Evolutionary conservation across 2,113 vertebrate genomes (phyloP).

Genomic region (Phoxinus phoxinus): DNA sequence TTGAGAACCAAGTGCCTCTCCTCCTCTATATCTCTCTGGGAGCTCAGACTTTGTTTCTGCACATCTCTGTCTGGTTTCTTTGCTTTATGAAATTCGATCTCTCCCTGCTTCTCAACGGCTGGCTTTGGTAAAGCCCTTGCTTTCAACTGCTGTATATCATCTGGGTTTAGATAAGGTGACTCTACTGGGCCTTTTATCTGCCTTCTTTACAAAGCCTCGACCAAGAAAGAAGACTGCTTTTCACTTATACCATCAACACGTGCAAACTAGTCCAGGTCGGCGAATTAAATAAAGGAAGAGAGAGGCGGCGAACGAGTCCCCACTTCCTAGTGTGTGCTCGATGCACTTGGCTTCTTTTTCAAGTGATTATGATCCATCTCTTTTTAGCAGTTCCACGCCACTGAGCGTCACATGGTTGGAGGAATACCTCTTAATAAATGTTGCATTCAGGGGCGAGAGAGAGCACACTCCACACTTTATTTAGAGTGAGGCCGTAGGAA

Average conservation of each 20-base stretch:
- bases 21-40: slow-evolving; percentile 29
- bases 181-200: slow-evolving; percentile 71
- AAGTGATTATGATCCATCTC: slow-evolving; percentile 71
- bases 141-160: slow-evolving; percentile 63
- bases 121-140: slow-evolving; percentile 62
- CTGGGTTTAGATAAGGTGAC: slow-evolving; percentile 71
- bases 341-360: slow-evolving; percentile 65
- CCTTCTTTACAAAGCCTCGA: slow-evolving; percentile 61
- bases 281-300: slow-evolving; percentile 5
- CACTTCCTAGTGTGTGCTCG: slow-evolving; percentile 44
- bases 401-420: slow-evolving; percentile 66
- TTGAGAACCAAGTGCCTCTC: background rate
- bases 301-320: slow-evolving; percentile 31
- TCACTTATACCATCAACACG: slow-evolving; percentile 54
- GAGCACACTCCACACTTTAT: slow-evolving; percentile 60
- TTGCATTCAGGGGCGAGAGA: slow-evolving; percentile 63
- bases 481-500: slow-evolving; percentile 54
- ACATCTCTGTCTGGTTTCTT: slow-evolving; percentile 29
- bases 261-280: slow-evolving; percentile 46
- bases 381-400: slow-evolving; percentile 67
- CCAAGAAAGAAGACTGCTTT: slow-evolving; percentile 56
- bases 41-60: slow-evolving; percentile 47
- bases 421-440: slow-evolving; percentile 70
- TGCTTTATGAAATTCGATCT: slow-evolving; percentile 61
- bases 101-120: slow-evolving; percentile 53